phyloP scores from a whole-genome alignment of 2,113 vertebrate species.

The Xenotilapia leptura region DNA sequence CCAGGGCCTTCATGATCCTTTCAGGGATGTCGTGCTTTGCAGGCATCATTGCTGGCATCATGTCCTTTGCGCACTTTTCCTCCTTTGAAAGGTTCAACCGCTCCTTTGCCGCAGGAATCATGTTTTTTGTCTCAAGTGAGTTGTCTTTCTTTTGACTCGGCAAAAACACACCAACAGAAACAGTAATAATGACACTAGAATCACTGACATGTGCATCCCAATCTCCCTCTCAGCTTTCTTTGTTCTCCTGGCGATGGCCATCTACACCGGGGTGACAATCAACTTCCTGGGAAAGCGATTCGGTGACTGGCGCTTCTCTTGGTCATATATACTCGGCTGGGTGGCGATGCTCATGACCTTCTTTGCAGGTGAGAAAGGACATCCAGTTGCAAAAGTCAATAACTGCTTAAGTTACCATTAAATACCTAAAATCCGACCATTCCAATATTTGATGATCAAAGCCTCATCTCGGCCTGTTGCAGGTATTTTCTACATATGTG shows the following conservation, averaged over 20 bases:
- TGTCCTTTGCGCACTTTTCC: conserved; percentile 80
- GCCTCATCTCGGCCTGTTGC: conserved; percentile 1
- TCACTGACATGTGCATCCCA: not conserved
- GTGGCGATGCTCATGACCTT: conserved; percentile 84
- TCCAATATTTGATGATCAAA: not conserved
- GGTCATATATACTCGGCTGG: conserved; percentile 87
- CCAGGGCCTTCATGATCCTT: conserved; percentile 86
- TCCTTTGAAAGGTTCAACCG: conserved; percentile 78
- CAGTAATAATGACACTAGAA: not conserved
- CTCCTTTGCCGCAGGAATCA: conserved; percentile 79
- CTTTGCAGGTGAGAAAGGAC: conserved; percentile 75
- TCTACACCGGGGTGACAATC: conserved; percentile 82
- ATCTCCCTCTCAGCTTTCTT: conserved; percentile 66
- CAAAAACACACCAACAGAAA: not conserved
- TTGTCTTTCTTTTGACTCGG: not conserved
- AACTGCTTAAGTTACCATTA: not conserved
- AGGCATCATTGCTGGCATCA: conserved; percentile 76
- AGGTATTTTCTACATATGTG: conserved; percentile 87
- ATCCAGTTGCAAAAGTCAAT: not conserved
- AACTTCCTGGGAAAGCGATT: conserved; percentile 82
- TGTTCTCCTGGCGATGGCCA: conserved; percentile 77
- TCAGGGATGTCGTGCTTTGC: conserved; percentile 78
- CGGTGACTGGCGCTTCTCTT: conserved; percentile 86
- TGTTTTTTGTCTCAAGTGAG: conserved; percentile 85
- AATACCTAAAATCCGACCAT: not conserved